A percentile compares a stretch with the other conserved stretches of the same genome.
These are phyloP conservation scores for Oithona nana DNA, from an alignment of 2,888 invertebrate genomes.

Conservation along the genomic window DNA sequence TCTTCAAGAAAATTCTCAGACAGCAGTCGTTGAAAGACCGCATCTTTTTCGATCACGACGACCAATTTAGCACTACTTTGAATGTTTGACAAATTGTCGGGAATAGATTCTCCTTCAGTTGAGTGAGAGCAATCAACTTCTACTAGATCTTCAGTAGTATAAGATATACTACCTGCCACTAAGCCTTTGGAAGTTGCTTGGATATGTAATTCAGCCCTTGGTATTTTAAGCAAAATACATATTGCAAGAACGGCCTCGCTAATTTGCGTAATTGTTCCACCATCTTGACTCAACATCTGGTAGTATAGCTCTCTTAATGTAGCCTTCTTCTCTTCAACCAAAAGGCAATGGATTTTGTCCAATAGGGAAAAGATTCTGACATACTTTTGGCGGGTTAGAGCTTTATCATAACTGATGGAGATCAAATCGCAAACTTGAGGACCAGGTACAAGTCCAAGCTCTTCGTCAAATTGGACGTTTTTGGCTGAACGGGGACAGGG, in stretches of 20 bases:
- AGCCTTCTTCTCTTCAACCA: background rate
- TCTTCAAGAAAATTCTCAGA: background rate
- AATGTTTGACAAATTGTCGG: background rate
- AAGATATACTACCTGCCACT: background rate
- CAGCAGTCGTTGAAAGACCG: background rate
- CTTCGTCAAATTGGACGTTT: too few relatives aligned
- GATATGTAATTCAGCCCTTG: background rate
- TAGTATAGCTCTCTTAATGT: slow-evolving; percentile 7
- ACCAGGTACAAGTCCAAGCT: too few relatives aligned
- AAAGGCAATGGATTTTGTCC: background rate
- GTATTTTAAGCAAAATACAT: background rate
- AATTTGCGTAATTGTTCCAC: background rate
- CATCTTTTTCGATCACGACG: background rate
- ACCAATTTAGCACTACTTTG: background rate
- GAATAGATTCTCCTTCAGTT: slow-evolving; percentile 21
- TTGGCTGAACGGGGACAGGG: too few relatives aligned
- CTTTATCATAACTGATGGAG: background rate
- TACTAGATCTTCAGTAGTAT: background rate
- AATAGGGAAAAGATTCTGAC: background rate
- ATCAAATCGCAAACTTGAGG: too few relatives aligned
- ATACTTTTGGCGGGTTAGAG: background rate
- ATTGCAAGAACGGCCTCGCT: slow-evolving; percentile 27
- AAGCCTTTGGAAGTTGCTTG: background rate
- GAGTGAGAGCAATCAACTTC: slow-evolving; percentile 12
- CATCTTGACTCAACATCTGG: background rate